Base-by-base conservation (phyloP, 2,113 vertebrate species). In the Verasper variegatus region DNA sequence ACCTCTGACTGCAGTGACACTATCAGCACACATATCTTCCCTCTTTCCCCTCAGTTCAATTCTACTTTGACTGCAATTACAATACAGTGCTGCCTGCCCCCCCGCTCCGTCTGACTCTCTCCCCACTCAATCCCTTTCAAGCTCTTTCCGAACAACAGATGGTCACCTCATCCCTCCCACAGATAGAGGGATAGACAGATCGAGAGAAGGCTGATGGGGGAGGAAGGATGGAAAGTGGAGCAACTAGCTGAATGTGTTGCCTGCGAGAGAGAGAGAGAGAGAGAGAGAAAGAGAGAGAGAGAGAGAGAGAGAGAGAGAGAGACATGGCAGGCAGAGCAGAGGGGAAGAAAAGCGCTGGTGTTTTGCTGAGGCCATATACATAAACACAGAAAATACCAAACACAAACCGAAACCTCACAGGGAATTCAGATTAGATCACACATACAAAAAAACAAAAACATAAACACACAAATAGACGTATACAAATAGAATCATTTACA, bases 61-160 rank as follows among this genome's bases (percentile, higher is more conserved):
- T 86, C 70, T 65, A 58, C 77, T 84, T 88, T 89, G 81, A 82
- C 76, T 83, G 82, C 68, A 86, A 86, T 90, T 89, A 86, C 74
- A 88, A 86, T 80, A 62, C 71, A 83, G 64, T 56, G 18, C 14
- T 2, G 51, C 65, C 66, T 12, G 8, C 78, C 82, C 68, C 55
- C 56, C 49, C 52, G 67, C 66, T 68, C 75, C 74, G 61, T 59
- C 67, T 85, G 78, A 82, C 65, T 60, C 68, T 77, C 80, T 73
- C 74, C 78, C 66, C 61, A 42, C 69, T 84, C 86, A 84, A 86
- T 90, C 88, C 76, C 74, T 84, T 76, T 84, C 85, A 83, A 85
- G 84, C 80, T 78, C 86, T 83, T 64, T 77, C 82, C 70, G 83
- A 87, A 91, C 92, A 93, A 89, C 90, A 93, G 91, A 91, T 92